Base-by-base conservation (phyloP, 2,797 vertebrate genomes). In the Gambusia yucatana region DNA sequence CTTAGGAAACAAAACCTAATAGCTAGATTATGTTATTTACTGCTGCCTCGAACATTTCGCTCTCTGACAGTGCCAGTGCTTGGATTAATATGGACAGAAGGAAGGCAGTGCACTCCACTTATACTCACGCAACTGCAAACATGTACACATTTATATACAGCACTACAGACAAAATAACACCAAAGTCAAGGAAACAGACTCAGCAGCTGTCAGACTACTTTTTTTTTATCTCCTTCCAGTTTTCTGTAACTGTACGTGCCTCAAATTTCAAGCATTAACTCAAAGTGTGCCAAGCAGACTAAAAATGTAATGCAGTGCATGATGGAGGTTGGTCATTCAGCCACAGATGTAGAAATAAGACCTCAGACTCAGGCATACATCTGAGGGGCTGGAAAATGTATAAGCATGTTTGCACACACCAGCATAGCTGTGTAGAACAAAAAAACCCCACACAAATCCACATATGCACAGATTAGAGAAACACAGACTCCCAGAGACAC, bases 251-350 rank as follows among this genome's bases (percentile, higher is more conserved):
- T 84, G 84, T 94, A 93, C 91, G 93, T 94, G 94, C 89, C 83
- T 94, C 90, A 94, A 90, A 95, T 94, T 92, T 92, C 90, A 93
- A 95, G 81, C 83, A 72, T 92, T 88, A 92, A 90, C 88, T 87
- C 88, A 44, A 69, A 91, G 85, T 81, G 91, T 85, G 89, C 90
- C 87, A 20, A 79, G 79, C 81, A 74, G 82, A 86, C 86, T 85
- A 92, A 90, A 71, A 82, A 89, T 91, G 86, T 80, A 82, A 89
- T 71, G 84, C 80, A 46, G 52, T 33, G 75, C 80, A 73, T 63
- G 73, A 76, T 76, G 71, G 52, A 78, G 75, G 82, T n/a, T 41
- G 61, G 47, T 69, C 48, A 48, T 39, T 22, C n/a, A 76, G 47
- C 17, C 36, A 74, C 20, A 61, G 61, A 47, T 6, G 28, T 63